These are phyloP conservation scores for Whitmania pigra DNA, from an alignment of 1,140 invertebrate genomes.

Conservation along the genomic window DNA sequence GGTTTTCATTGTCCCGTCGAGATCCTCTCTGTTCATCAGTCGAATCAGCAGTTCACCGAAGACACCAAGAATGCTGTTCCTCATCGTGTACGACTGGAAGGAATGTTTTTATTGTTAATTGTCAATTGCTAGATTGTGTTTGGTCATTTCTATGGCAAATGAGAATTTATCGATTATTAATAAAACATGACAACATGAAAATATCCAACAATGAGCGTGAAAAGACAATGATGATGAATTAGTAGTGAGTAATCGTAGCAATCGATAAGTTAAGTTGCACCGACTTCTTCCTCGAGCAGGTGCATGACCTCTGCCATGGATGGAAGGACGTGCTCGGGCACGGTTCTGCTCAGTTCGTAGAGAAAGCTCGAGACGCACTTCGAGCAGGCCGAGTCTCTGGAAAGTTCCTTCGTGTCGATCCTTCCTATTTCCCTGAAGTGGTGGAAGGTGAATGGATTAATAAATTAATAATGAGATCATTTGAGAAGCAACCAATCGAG, in stretches of 20 bases:
- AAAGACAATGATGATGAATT: too few relatives aligned
- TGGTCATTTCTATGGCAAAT: too few relatives aligned
- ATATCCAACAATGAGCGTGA: too few relatives aligned
- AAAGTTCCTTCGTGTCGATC: constrained; percentile 46
- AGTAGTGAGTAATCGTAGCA: too few relatives aligned
- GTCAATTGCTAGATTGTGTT: too few relatives aligned
- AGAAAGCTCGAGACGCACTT: constrained; percentile 56
- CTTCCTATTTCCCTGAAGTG: constrained; percentile 44
- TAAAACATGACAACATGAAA: too few relatives aligned
- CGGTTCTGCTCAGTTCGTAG: constrained; percentile 52
- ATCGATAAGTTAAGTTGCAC: too few relatives aligned
- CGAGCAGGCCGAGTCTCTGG: constrained; percentile 48
- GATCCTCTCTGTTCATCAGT: constrained; percentile 55
- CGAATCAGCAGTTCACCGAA: constrained; percentile 60
- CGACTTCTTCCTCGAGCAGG: constrained; percentile 48
- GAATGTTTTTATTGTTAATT: too few relatives aligned
- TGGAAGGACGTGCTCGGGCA: constrained; percentile 54
- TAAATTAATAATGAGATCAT: too few relatives aligned
- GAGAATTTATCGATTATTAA: too few relatives aligned
- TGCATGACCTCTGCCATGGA: constrained; percentile 48
- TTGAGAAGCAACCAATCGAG: too few relatives aligned
- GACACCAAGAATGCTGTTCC: constrained; percentile 65
- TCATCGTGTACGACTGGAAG: constrained; percentile 57
- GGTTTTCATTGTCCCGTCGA: constrained; percentile 49
- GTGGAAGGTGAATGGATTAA: neutral